Evolutionary conservation across 2,113 vertebrate genomes (phyloP).

Genomic region (Clinocottus analis): DNA sequence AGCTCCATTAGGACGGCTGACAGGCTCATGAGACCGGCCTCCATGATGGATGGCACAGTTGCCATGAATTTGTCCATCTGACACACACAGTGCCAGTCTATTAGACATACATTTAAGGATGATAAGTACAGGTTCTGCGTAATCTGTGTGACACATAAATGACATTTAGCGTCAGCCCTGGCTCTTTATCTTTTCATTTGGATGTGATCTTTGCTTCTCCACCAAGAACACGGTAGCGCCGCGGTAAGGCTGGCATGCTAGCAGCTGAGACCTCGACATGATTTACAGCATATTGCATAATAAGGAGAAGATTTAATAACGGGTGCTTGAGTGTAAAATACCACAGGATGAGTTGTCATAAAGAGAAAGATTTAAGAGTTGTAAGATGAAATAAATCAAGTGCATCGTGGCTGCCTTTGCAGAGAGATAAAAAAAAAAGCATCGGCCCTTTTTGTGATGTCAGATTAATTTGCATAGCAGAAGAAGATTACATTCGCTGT

Average conservation of each 20-base stretch:
- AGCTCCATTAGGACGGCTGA: constrained; percentile 51
- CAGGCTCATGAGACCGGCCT: constrained; percentile 27
- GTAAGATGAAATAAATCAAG: constrained; percentile 14
- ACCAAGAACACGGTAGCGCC: neutral
- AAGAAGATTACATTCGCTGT: constrained; percentile 26
- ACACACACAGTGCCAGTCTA: neutral
- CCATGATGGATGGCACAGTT: constrained; percentile 45
- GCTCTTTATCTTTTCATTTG: constrained; percentile 49
- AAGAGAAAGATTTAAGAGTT: constrained; percentile 15
- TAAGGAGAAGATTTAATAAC: constrained; percentile 14
- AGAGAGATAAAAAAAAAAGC: constrained; percentile 21
- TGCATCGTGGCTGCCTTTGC: neutral
- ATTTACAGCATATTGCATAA: neutral
- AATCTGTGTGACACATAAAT: constrained; percentile 40
- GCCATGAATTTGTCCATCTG: constrained; percentile 25
- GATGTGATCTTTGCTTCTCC: constrained; percentile 10
- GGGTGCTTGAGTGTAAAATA: constrained; percentile 24
- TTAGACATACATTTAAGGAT: constrained; percentile 27
- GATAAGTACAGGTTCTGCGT: constrained; percentile 34
- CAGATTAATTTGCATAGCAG: constrained; percentile 4
- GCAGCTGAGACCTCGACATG: neutral
- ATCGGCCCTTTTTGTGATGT: constrained; percentile 12
- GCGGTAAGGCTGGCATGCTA: neutral
- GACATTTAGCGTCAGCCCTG: constrained; percentile 31
- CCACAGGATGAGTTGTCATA: neutral